Evolutionary conservation across 2,797 vertebrate genomes (phyloP).

Genomic region (Tragelaphus eurycerus): DNA sequence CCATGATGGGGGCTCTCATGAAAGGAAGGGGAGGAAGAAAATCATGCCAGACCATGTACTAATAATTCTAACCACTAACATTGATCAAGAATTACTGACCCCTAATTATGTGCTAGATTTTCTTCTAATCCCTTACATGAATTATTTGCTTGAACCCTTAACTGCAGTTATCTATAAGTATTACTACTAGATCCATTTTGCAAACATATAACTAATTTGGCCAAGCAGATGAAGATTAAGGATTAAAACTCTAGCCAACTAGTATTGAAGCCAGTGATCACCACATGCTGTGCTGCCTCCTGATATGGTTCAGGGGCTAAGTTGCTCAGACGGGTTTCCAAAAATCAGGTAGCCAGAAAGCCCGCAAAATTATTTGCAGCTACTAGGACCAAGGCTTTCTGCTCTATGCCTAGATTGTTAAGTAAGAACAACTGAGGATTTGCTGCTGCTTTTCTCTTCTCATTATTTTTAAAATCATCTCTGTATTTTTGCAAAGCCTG

Average conservation of each 20-base stretch:
- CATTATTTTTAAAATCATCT: neutral
- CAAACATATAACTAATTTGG: slow-evolving; percentile 15
- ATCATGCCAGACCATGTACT: neutral
- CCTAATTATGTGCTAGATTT: neutral
- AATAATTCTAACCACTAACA: neutral
- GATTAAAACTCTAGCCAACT: neutral
- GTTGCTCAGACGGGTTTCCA: neutral
- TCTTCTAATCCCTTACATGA: neutral
- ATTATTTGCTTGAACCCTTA: neutral
- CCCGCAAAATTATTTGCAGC: neutral
- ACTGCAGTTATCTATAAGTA: neutral
- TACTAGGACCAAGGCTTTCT: neutral
- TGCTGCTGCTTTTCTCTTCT: neutral
- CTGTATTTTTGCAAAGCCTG: neutral
- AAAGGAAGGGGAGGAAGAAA: neutral
- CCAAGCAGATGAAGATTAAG: neutral
- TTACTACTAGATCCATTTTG: neutral
- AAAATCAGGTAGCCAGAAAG: neutral
- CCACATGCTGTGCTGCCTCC: neutral
- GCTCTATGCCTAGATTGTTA: neutral
- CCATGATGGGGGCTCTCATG: neutral
- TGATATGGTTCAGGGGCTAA: neutral
- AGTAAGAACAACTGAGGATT: neutral
- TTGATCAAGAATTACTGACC: neutral
- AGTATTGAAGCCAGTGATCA: neutral